Evolutionary conservation across 2,113 vertebrate genomes (phyloP).

Genomic region (Labeo catla): DNA sequence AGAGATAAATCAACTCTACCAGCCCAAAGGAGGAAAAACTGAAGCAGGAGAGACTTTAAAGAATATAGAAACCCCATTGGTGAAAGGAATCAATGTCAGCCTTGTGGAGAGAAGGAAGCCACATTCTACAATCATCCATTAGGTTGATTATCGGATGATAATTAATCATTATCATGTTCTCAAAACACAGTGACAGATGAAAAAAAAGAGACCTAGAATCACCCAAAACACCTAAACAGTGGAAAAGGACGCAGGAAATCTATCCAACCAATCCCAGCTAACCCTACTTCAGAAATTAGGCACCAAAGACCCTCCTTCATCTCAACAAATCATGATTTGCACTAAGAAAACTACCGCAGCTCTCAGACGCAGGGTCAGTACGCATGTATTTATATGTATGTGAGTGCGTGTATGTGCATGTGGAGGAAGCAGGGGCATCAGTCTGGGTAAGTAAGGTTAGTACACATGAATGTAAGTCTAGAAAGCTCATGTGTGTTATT

Average conservation of each 20-base stretch:
- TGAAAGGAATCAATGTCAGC: conserved; percentile 53
- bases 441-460: conserved; percentile 74
- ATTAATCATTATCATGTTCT: conserved; percentile 49
- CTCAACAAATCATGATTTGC: background rate
- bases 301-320: conserved; percentile 12
- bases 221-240: conserved; percentile 9
- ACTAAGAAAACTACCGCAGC: background rate
- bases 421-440: conserved; percentile 17
- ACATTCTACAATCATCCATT: conserved; percentile 41
- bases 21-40: conserved; percentile 40
- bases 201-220: conserved; percentile 4
- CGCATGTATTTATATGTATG: conserved; percentile 21
- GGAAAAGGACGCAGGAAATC: background rate
- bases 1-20: conserved; percentile 3
- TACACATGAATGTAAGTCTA: conserved; percentile 51
- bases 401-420: conserved; percentile 29
- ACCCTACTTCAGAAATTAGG: background rate
- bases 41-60: conserved; percentile 5
- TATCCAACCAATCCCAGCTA: conserved; percentile 15
- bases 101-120: conserved; percentile 61
- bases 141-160: conserved; percentile 39
- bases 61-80: background rate
- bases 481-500: background rate
- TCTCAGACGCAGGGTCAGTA: background rate
- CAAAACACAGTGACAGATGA: conserved; percentile 45